Conservation (phyloP, 2,113 vertebrate genomes). For the Sphaerodactylus townsendi region DNA sequence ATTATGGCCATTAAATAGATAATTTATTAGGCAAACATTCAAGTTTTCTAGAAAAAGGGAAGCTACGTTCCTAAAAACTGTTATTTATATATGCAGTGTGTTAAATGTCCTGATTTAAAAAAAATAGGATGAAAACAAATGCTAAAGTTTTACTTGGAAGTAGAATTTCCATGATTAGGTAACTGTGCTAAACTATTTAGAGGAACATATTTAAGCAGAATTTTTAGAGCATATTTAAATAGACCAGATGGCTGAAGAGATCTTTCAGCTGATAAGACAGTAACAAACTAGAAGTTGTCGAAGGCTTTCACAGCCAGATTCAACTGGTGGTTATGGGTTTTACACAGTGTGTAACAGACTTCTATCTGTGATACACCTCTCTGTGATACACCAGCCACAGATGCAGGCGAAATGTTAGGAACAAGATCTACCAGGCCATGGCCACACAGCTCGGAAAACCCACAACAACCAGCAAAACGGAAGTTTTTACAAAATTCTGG, state of each 20-base stretch:
- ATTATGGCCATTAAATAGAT: neutral
- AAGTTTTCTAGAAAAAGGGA: no score
- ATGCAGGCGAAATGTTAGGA: no score
- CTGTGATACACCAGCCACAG: no score
- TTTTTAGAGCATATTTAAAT: neutral
- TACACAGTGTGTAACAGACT: no score
- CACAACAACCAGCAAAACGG: no score
- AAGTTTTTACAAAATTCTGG: neutral
- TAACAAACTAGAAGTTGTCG: neutral
- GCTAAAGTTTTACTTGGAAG: neutral
- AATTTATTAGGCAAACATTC: neutral
- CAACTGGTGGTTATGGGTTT: no score
- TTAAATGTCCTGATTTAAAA: neutral
- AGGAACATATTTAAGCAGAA: neutral
- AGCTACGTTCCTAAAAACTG: neutral
- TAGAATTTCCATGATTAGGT: neutral
- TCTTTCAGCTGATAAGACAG: neutral
- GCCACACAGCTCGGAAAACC: no score
- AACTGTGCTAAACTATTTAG: neutral
- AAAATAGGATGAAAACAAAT: constrained; percentile 3
- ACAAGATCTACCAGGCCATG: no score
- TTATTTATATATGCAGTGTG: neutral
- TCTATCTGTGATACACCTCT: no score
- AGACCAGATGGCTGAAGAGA: neutral
- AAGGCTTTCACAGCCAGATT: no score